Base-by-base conservation (phyloP, 1,140 invertebrate genomes). In the Dendroctonus valens region DNA sequence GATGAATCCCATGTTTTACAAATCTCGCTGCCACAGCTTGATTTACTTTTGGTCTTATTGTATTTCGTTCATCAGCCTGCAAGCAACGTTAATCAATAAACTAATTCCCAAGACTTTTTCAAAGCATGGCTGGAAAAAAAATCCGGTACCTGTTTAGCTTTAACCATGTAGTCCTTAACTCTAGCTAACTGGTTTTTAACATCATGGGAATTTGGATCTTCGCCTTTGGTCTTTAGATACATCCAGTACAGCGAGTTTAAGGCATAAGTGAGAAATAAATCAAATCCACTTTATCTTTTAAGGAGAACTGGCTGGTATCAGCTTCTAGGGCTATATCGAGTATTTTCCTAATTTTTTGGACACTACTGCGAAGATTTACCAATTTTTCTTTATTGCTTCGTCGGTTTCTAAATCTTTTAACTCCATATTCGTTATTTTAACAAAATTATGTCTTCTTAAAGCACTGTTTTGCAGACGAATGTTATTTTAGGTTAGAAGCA, bases 201-300 rank as follows among this genome's bases (percentile, higher is more conserved):
- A 2, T 81, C 81, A 75, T 83, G 81, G 58, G 77, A 76, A 44
- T 76, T 81, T 0, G 83, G 81, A 76, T 87, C 84, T 59, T 81
- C 70, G 6, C 85, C 85, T 70, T 83, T 75, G 41, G 83, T 79
- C 57, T 83, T 77, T 52, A 86, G 68, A 70, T 85, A 80, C 57
- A 86, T 79, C 84, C 85, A 87, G 69, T 82, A 83, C 11, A 86
- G 72, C 0, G 84, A 83, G 75, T 85, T 86, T 14, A 86, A 72
- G 5, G 81, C 76, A 68, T 83, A 86, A 0, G 79, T 77, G 8
- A 85, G 72, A 69, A 86, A 86, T 57, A 87, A 74, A 77, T 87
- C 85, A 40, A 83, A 80, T 86, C 83, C 15, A 86, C 81, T 75
- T 83, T 81, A 41, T 85, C 82, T 69, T 82, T 81, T n/a, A 79